Evolutionary conservation across 2,113 vertebrate species (phyloP).

Genomic region (Rattus norvegicus): GRCr8 NC_086020.1:181461501-181462000

Average conservation of each 20-base stretch:
- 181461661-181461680: neutral
- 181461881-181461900: neutral
- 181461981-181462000: neutral
- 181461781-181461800: neutral
- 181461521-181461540: neutral
- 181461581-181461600: neutral
- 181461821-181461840: neutral
- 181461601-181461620: neutral
- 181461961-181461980: neutral
- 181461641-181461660: neutral
- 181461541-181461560: neutral
- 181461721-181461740: neutral
- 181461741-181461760: neutral
- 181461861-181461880: neutral
- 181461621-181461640: neutral
- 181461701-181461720: neutral
- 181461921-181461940: neutral
- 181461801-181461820: neutral
- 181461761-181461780: neutral
- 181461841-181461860: neutral
- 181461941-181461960: neutral
- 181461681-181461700: neutral
- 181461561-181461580: neutral
- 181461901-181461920: neutral
- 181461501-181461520: neutral